Conservation (phyloP, 2,888 invertebrate species). For the Watsonalla binaria region DNA sequence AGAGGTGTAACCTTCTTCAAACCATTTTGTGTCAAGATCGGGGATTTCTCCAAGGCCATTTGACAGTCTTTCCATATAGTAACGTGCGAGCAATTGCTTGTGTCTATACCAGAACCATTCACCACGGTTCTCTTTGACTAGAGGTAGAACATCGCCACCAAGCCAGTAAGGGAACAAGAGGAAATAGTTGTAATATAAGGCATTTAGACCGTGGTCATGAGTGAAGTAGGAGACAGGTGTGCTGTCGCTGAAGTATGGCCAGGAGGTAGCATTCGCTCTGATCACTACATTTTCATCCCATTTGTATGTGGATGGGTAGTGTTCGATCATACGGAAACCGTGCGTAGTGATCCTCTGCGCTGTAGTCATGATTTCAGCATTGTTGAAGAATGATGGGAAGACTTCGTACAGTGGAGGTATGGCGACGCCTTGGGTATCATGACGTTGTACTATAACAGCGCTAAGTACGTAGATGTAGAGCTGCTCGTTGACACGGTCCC, state of each 20-base stretch:
- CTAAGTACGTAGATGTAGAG: conserved; percentile 83
- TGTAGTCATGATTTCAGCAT: conserved; percentile 81
- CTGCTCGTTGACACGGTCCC: conserved; percentile 83
- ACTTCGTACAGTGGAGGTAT: conserved; percentile 86
- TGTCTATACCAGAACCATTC: conserved; percentile 82
- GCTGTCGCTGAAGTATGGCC: conserved; percentile 76
- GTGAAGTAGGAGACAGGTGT: conserved; percentile 82
- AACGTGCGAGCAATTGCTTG: conserved; percentile 84
- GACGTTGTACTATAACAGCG: conserved; percentile 80
- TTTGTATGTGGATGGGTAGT: conserved; percentile 47
- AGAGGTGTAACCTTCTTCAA: conserved; percentile 81
- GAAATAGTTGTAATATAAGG: conserved; percentile 81
- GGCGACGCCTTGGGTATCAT: conserved; percentile 81
- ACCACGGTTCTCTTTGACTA: conserved; percentile 79
- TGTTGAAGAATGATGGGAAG: conserved; percentile 84
- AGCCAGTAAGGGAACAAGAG: conserved; percentile 83
- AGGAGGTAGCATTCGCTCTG: conserved; percentile 80
- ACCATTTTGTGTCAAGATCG: conserved; percentile 72
- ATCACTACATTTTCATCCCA: conserved; percentile 76
- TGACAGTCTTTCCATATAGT: conserved; percentile 86
- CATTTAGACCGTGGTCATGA: conserved; percentile 84
- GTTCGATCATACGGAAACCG: conserved; percentile 42
- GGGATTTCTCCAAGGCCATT: conserved; percentile 83
- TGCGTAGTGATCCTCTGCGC: conserved; percentile 80
- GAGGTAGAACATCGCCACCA: conserved; percentile 70